Conservation (phyloP, 2,113 vertebrate genomes). For the Semnornis frantzii region DNA sequence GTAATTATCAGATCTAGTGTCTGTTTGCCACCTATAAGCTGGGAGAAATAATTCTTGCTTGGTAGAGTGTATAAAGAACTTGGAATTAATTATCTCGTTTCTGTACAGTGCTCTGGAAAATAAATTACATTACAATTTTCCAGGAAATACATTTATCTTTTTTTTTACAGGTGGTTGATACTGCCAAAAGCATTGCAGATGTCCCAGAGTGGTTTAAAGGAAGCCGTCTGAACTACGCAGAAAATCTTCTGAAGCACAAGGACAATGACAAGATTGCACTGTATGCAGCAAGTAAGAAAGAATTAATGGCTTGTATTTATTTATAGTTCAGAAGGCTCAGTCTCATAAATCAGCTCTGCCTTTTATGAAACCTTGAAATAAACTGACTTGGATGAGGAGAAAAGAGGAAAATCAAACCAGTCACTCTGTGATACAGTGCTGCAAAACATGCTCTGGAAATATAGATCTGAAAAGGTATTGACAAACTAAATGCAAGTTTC, state of each 20-base stretch:
- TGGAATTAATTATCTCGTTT: background rate
- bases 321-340: background rate
- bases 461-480: background rate
- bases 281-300: slow-evolving; percentile 88
- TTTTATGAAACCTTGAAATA: background rate
- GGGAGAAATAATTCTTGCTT: background rate
- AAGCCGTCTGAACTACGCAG: slow-evolving; percentile 91
- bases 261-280: slow-evolving; percentile 92
- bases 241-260: slow-evolving; percentile 90
- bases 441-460: background rate
- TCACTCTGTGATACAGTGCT: background rate
- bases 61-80: background rate
- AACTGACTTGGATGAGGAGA: background rate
- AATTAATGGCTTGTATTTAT: accelerated
- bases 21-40: background rate
- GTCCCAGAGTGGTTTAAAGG: slow-evolving; percentile 94
- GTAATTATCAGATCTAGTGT: background rate
- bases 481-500: background rate
- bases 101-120: background rate
- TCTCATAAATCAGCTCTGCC: background rate
- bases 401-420: background rate
- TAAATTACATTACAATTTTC: accelerated
- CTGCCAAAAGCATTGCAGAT: slow-evolving; percentile 86
- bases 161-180: slow-evolving; percentile 85
- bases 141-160: background rate